These are phyloP conservation scores for Deroplatys truncata DNA, from an alignment of 2,888 invertebrate genomes.

Conservation along the genomic window DNA sequence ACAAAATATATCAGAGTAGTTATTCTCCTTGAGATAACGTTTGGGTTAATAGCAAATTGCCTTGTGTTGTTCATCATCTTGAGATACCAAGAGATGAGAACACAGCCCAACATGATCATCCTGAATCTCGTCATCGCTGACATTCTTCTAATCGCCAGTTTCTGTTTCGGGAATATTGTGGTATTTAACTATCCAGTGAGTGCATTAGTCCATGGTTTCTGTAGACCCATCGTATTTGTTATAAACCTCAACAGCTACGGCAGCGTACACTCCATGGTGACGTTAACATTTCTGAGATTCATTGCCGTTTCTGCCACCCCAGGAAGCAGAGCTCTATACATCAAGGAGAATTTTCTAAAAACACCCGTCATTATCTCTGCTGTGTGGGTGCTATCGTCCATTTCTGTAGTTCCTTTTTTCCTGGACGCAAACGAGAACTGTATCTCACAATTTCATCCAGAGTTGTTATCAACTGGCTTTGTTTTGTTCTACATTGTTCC, in stretches of 20 bases:
- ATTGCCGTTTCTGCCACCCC: not conserved
- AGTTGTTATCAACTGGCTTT: not conserved
- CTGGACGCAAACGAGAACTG: not conserved
- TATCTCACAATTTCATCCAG: not conserved
- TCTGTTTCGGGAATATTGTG: not conserved
- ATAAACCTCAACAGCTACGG: not conserved
- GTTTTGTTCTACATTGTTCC: not conserved
- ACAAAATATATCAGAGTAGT: not conserved
- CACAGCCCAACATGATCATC: not conserved
- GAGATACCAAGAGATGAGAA: not conserved
- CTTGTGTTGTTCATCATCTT: not conserved
- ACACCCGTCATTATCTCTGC: not conserved
- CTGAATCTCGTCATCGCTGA: not conserved
- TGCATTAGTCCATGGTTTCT: not conserved
- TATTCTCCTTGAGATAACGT: not conserved
- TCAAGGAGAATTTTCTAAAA: not conserved
- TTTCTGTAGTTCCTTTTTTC: not conserved
- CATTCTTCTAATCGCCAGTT: not conserved
- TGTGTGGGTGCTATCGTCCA: not conserved
- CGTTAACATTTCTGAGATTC: not conserved
- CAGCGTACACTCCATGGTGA: not conserved
- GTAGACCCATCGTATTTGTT: not conserved
- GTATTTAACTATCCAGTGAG: not conserved
- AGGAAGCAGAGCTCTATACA: not conserved
- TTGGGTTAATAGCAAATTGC: not conserved